Percentiles rank a stretch among this genome's conserved stretches.
phyloP scores from a whole-genome alignment of 2,888 invertebrate genomes.

The Noctuana brunneofusca region DNA sequence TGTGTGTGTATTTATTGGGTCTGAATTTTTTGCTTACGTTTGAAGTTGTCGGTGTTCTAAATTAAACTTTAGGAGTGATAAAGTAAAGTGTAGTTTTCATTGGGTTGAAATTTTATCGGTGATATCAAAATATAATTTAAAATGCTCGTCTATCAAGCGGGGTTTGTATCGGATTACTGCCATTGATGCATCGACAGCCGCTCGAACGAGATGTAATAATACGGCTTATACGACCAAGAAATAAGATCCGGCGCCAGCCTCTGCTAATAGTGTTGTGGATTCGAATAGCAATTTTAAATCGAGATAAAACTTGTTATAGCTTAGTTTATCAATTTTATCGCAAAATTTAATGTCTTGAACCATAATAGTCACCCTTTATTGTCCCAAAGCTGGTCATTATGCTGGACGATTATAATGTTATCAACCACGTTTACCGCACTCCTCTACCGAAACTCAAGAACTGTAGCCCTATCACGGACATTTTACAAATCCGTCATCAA shows the following conservation, averaged over 20 bases:
- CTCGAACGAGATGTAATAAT: conserved; percentile 42
- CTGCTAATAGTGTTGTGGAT: conserved; percentile 21
- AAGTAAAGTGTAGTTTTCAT: neutral
- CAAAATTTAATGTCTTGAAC: too few species aligned
- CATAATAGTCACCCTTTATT: too few species aligned
- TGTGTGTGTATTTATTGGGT: neutral
- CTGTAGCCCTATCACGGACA: too few species aligned
- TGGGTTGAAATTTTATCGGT: neutral
- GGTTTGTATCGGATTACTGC: conserved; percentile 49
- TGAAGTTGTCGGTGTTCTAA: neutral
- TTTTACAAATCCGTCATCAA: too few species aligned
- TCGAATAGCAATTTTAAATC: too few species aligned
- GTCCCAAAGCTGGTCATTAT: too few species aligned
- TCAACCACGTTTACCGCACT: too few species aligned
- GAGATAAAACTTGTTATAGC: too few species aligned
- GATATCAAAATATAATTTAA: conserved; percentile 32
- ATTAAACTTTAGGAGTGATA: neutral
- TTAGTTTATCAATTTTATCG: too few species aligned
- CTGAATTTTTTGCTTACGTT: neutral
- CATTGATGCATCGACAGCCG: conserved; percentile 52
- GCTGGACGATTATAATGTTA: too few species aligned
- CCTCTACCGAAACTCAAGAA: too few species aligned
- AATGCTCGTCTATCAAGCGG: conserved; percentile 40
- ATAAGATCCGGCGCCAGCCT: conserved; percentile 57
- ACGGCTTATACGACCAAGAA: conserved; percentile 46